Evolutionary conservation across 2,113 vertebrate genomes (phyloP).

Genomic region (Oceanodroma tethys): DNA sequence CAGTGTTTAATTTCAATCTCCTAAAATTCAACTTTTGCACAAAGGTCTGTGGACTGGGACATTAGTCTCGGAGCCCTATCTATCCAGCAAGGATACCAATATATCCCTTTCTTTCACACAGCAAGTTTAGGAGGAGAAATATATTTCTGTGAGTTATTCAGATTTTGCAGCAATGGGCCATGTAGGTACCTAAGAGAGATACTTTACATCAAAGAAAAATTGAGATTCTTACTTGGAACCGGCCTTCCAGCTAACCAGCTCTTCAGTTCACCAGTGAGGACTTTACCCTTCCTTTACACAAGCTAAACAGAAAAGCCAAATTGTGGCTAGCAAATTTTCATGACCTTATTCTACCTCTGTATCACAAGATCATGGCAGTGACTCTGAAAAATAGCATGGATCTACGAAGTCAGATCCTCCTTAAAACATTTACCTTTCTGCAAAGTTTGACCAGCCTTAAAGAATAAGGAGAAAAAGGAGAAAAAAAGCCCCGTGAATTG

Average conservation of each 20-base stretch:
- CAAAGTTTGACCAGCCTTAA: neutral
- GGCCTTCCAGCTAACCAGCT: neutral
- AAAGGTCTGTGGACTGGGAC: neutral
- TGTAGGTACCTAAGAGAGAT: neutral
- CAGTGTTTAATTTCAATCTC: neutral
- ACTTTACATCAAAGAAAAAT: neutral
- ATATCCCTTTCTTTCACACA: neutral
- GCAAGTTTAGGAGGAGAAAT: neutral
- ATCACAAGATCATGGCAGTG: neutral
- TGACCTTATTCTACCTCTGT: neutral
- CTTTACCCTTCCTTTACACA: neutral
- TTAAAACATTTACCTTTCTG: neutral
- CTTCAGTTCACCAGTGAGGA: neutral
- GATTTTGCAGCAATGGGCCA: neutral
- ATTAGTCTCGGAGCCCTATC: neutral
- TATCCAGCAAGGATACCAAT: neutral
- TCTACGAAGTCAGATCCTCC: neutral
- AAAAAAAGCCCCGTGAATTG: neutral
- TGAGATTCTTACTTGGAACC: neutral
- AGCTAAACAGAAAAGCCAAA: neutral
- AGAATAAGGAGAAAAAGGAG: neutral
- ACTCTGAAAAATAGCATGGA: neutral
- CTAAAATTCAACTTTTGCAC: neutral
- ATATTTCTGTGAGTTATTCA: neutral
- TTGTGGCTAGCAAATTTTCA: neutral